A percentile compares a stretch with the other conserved stretches of the same genome.
These are phyloP conservation scores for Babyrousa celebensis DNA, from an alignment of 2,797 vertebrate genomes.

Conservation along the genomic window DNA sequence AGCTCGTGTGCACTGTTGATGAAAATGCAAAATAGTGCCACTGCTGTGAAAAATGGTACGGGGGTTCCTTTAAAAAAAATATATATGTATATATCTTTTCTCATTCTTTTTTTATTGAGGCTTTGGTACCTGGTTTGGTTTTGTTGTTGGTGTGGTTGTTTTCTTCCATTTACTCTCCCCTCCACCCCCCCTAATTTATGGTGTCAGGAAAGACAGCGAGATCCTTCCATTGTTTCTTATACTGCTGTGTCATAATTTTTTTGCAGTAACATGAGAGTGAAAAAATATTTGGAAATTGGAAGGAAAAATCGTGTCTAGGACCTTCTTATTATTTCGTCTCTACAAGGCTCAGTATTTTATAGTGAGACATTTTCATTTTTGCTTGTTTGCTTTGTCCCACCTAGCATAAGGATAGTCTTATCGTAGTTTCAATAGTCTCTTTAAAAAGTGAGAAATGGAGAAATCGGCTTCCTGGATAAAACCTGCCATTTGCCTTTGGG, in stretches of 20 bases:
- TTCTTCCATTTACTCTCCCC: too few relatives aligned
- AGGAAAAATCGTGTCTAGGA: neutral
- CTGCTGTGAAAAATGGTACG: too few relatives aligned
- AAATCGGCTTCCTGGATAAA: neutral
- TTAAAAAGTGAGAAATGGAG: neutral
- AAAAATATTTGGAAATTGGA: neutral
- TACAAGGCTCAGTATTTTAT: neutral
- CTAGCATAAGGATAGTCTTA: neutral
- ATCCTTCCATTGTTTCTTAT: neutral
- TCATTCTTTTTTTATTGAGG: neutral
- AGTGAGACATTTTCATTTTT: neutral
- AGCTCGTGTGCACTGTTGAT: too few relatives aligned
- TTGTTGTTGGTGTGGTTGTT: too few relatives aligned
- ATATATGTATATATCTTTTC: too few relatives aligned
- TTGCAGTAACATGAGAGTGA: neutral
- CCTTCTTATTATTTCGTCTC: neutral
- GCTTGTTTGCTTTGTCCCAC: neutral
- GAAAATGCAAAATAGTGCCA: too few relatives aligned
- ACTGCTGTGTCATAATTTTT: neutral
- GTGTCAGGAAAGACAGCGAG: neutral
- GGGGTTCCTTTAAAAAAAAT: too few relatives aligned
- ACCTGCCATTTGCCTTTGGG: neutral
- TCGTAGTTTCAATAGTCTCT: neutral
- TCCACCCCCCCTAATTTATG: neutral
- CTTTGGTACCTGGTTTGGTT: neutral